phyloP scores from a whole-genome alignment of 2,888 invertebrate genomes.

The Oeneis ivallda region DNA sequence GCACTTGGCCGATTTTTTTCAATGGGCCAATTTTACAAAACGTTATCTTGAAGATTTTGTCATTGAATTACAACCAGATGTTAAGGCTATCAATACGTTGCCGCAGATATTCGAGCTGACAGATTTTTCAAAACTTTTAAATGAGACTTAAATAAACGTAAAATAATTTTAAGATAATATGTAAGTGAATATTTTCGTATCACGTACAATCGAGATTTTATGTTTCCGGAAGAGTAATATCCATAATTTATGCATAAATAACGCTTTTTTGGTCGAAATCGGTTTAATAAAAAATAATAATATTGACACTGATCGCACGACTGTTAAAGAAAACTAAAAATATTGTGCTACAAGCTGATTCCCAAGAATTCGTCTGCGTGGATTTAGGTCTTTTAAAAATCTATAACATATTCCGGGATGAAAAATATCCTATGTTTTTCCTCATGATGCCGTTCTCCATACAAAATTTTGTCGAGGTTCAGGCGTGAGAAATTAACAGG shows the following conservation, averaged over 20 bases:
- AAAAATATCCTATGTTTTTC: too few relatives aligned
- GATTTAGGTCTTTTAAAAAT: too few relatives aligned
- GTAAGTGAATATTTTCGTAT: constrained; percentile 1
- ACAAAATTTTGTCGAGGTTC: too few relatives aligned
- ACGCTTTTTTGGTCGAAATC: neutral
- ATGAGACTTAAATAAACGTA: neutral
- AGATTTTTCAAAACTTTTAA: neutral
- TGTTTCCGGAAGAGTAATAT: constrained; percentile 7
- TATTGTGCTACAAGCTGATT: neutral
- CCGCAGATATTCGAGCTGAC: neutral
- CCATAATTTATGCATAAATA: neutral
- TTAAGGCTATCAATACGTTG: neutral
- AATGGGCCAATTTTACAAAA: neutral
- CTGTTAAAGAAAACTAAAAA: neutral
- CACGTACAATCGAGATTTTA: constrained; percentile 9
- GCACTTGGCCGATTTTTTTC: too few relatives aligned
- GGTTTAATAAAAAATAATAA: neutral
- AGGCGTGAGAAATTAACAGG: too few relatives aligned
- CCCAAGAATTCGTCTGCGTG: too few relatives aligned
- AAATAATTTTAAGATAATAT: too few relatives aligned
- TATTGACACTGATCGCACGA: constrained; percentile 4
- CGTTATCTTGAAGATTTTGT: neutral
- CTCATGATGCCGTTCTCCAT: too few relatives aligned
- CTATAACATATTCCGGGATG: too few relatives aligned
- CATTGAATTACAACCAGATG: neutral